Conservation (phyloP, 2,888 invertebrate species). For the Oscheius sp. region DNA sequence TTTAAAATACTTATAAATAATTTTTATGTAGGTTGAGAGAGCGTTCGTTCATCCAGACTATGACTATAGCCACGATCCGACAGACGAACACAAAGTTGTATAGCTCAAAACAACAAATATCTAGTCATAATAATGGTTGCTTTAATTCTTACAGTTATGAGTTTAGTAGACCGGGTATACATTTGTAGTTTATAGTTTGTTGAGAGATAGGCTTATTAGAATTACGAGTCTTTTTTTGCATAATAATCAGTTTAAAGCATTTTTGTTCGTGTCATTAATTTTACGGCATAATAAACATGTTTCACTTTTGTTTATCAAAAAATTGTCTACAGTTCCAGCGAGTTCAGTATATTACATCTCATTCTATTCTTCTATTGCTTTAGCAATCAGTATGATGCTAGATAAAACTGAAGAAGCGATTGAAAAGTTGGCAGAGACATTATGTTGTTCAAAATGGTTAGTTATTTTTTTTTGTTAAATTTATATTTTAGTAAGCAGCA, state of each 20-base stretch:
- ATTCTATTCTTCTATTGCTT: not conserved
- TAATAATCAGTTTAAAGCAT: not conserved
- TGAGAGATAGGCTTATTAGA: not conserved
- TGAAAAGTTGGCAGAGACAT: not conserved
- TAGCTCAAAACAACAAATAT: not conserved
- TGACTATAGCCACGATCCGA: conserved; percentile 72
- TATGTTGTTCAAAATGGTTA: conserved; percentile 9
- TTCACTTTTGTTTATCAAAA: too few relatives aligned
- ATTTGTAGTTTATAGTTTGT: not conserved
- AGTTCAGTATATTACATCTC: not conserved
- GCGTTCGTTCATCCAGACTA: conserved; percentile 75
- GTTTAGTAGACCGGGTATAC: not conserved
- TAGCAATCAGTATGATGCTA: not conserved
- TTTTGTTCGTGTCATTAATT: not conserved
- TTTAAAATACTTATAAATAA: not conserved
- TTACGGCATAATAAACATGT: not conserved
- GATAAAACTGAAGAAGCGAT: conserved; percentile 8
- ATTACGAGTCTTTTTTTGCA: not conserved
- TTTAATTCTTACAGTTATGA: not conserved
- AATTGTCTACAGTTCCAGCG: not conserved
- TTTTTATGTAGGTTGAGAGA: conserved; percentile 71
- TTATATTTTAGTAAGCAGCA: conserved; percentile 3
- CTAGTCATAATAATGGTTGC: not conserved
- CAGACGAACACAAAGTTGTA: conserved; percentile 70
- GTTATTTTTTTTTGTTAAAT: not conserved